Evolutionary conservation across 2,797 vertebrate genomes (phyloP), one percentile per base, ranked within the genome.

Genomic region (Muscicapa comitata): DNA sequence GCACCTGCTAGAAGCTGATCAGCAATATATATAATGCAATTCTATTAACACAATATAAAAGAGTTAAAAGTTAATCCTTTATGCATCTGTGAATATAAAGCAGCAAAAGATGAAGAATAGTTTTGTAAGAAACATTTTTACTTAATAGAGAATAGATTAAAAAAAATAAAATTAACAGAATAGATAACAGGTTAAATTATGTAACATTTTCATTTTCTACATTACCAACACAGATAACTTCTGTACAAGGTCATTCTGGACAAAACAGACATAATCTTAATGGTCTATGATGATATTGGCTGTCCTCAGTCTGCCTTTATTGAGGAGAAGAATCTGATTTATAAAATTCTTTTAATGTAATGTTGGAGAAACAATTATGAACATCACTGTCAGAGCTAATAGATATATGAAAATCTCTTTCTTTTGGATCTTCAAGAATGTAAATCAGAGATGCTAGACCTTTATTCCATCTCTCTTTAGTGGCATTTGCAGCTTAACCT

Each of bases 311-410:
- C 26, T 77, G 19, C 11, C 16, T 85, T 88, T 71, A 35, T 37
- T 51, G 37, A 80, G 33, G 9, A 66, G 10, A 87, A 91, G 5
- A 53, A 85, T 53, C 18, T 67, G 23, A 68, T 50, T 78, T 65
- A 19, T 25, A 10, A 0, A 38, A 0, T 35, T 59, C 4, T 50
- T 86, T 84, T 10, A 50, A 55, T 3, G 1, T 33, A 61, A 53
- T 72, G 5, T 17, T 82, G 42, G 10, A 61, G 45, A 87, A 91
- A 28, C 18, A 67, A 8, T 83, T 80, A 45, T 25, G 23, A 90
- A 70, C 7, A 5, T 31, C 50, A 61, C 13, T 42, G 8, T 53
- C 37, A 74, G 17, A 67, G 17, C 8, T 74, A 73, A 51, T 13
- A 79, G 10, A 20, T 71, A 74, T 13, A 21, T 28, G 17, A 59